Evolutionary conservation across 2,797 vertebrate species (phyloP).

Genomic region (Coendou prehensilis): DNA sequence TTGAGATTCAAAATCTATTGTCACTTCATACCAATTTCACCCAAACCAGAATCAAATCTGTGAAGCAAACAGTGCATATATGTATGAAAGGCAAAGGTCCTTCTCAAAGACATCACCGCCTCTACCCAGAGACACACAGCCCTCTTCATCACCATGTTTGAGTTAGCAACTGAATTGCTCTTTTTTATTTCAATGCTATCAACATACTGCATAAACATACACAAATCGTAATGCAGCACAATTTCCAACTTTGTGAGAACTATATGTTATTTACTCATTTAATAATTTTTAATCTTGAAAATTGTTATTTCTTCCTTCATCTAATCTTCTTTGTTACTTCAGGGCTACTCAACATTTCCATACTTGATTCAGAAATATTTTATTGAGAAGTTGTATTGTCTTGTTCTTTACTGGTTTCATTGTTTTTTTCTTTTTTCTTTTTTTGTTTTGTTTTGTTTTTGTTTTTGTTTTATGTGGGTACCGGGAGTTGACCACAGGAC

Average conservation of each 20-base stretch:
- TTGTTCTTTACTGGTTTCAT: neutral
- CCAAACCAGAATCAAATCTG: neutral
- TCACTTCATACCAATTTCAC: neutral
- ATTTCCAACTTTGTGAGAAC: neutral
- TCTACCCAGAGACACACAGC: neutral
- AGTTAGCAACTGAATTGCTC: neutral
- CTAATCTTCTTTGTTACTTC: neutral
- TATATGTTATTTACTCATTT: neutral
- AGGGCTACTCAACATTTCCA: neutral
- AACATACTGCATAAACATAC: neutral
- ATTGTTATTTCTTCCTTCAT: neutral
- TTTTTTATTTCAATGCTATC: neutral
- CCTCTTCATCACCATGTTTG: neutral
- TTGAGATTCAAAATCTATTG: neutral
- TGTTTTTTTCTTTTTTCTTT: too few relatives aligned
- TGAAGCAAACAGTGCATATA: neutral
- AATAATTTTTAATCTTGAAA: slow-evolving; percentile 12
- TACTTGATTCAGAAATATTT: neutral
- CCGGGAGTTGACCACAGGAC: too few relatives aligned
- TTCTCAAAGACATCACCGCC: neutral
- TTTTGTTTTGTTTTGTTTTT: too few relatives aligned
- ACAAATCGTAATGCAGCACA: neutral
- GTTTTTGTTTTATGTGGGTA: too few relatives aligned
- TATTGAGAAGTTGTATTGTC: neutral
- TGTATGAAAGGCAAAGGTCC: neutral